Base-by-base conservation (phyloP, 1,140 invertebrate species). In the Parapsyche elsis region DNA sequence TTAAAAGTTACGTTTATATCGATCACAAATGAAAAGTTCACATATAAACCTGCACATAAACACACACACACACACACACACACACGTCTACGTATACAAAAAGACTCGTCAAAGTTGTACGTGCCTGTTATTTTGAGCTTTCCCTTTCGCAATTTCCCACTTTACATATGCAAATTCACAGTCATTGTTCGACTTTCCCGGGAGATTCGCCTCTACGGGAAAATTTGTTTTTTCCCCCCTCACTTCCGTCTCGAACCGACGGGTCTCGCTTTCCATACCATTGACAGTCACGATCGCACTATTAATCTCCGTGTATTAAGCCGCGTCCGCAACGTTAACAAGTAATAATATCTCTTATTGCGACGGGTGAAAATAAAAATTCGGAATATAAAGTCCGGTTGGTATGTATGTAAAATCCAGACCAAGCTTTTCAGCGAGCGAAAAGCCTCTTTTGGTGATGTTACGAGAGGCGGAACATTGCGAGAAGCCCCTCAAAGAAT, bases 81-180 rank as follows among this genome's bases (percentile, higher is more conserved):
- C 21, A 45, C 24, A 73, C 21, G 45, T 45, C 7, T 46, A 49
- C 19, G 30, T 74, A 76, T 67, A 19, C 21, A 67, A 67, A 67
- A 30, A 30, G 64, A 67, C 64, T 67, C 64, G 64, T 67, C 64
- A 67, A 67, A 67, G 64, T 67, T 67, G 64, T 67, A 67, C 64
- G 64, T 67, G 64, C 64, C 64, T 67, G 64, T 67, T 67, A 67
- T 67, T 67, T 67, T 30, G 64, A 67, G 64, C 64, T 30, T 67
- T 67, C 64, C 64, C 64, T 67, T 67, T 26, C 64, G 64, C 64
- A 67, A 67, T 67, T 67, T 67, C 64, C 64, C 64, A 67, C 64
- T 67, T 67, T 67, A 67, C 64, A 67, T 67, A 67, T 67, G 64
- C 64, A 67, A 67, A 67, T 67, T 67, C 64, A 23, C 64, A 67